A percentile compares a stretch with the other conserved stretches of the same genome.
These are phyloP conservation scores for Dryoscopus gambensis DNA, from an alignment of 2,113 vertebrate species.

Conservation along the genomic window DNA sequence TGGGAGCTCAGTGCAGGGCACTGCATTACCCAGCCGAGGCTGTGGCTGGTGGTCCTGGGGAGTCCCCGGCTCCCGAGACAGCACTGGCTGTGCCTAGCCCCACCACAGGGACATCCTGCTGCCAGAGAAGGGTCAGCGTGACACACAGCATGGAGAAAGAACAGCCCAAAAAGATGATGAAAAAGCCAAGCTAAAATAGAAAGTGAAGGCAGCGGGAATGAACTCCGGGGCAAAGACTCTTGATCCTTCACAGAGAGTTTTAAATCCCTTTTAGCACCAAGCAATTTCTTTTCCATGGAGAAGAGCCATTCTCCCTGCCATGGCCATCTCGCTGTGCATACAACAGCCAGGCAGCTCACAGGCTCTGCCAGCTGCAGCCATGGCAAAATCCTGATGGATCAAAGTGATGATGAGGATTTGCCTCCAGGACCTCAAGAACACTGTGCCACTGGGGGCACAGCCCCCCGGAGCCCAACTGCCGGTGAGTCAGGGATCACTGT, in stretches of 20 bases:
- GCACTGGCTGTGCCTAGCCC: background rate
- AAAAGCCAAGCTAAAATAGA: background rate
- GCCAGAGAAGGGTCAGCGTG: background rate
- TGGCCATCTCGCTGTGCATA: fast-evolving
- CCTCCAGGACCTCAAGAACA: background rate
- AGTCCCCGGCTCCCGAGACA: background rate
- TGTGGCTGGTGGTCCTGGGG: background rate
- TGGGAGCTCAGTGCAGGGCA: background rate
- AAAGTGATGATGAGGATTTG: background rate
- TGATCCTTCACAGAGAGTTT: slow-evolving; percentile 28
- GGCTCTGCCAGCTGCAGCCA: background rate
- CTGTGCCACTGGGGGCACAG: background rate
- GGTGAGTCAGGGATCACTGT: background rate
- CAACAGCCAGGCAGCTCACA: background rate
- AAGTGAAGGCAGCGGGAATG: background rate
- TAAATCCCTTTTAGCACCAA: slow-evolving; percentile 23
- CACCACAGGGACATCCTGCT: background rate
- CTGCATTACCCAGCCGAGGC: background rate
- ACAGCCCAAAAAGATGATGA: background rate
- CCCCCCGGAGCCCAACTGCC: background rate
- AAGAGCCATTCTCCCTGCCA: background rate
- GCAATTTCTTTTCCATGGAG: background rate
- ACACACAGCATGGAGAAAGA: background rate
- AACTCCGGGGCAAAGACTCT: background rate
- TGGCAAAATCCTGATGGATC: background rate